Percentiles rank a stretch among this genome's conserved stretches.
Conservation (phyloP, 2,888 invertebrate genomes). For the Rhagonycha lutea region DNA sequence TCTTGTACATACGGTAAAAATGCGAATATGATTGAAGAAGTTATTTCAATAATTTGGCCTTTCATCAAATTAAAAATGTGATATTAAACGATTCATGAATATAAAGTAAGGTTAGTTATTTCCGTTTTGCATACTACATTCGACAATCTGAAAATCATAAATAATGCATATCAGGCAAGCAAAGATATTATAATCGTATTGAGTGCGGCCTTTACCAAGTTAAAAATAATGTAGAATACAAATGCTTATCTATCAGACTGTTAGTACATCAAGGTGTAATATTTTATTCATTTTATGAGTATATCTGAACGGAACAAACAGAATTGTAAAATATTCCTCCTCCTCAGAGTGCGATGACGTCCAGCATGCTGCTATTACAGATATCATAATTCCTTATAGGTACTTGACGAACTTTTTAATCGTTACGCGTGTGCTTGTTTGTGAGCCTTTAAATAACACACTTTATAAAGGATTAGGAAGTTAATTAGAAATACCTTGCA, state of each 20-base stretch:
- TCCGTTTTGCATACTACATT: constrained; percentile 4
- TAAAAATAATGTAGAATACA: constrained; percentile 20
- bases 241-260: constrained; percentile 25
- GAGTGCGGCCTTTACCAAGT: constrained; percentile 17
- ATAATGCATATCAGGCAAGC: constrained; percentile 14
- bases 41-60: neutral
- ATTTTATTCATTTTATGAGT: constrained; percentile 31
- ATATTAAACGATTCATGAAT: constrained; percentile 4
- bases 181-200: constrained; percentile 14
- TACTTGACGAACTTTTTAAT: constrained; percentile 46
- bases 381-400: constrained; percentile 44
- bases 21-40: neutral
- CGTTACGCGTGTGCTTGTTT: constrained; percentile 44
- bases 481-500: constrained; percentile 19
- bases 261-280: constrained; percentile 28
- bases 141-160: constrained; percentile 19
- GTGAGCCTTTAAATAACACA: constrained; percentile 45
- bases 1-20: neutral
- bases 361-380: constrained; percentile 44
- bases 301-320: constrained; percentile 29
- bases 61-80: neutral
- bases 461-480: constrained; percentile 43
- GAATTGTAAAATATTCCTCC: constrained; percentile 31
- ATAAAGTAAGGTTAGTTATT: constrained; percentile 5
- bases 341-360: constrained; percentile 29